Base-by-base conservation (phyloP, 23 tunicate genomes). In the Diplosoma virens region DNA sequence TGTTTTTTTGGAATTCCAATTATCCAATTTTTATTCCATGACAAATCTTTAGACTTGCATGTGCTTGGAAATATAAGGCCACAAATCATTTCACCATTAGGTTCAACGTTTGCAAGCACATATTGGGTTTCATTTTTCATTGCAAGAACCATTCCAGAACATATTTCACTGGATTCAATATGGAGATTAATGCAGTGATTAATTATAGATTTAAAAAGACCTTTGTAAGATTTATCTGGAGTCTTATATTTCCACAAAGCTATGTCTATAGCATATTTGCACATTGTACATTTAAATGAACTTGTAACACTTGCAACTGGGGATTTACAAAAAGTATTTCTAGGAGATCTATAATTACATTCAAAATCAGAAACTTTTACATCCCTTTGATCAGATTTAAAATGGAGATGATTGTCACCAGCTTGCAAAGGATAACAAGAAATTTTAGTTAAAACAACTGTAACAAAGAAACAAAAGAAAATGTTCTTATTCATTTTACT, bases 1-100 rank as follows among this genome's bases (percentile, higher is more conserved):
- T 26, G 47, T 24, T 36, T 55, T 18, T 36, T 41, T 11, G 97
- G 97, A 7, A 92, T 17, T 1, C 81, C 65, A 17, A 92, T 84
- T 33, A 47, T 41, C 97, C 97, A 92, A 1, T 86, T 70, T 32
- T 69, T 52, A 34, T 92, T 92, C 97, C 97, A 92, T 0, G 87
- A 60, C 14, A 92, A 58, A 67, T 81, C 87, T 0, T 53, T 56
- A 0, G 97, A 24, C 1, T 66, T 24, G 64, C 97, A 92, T 24
- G 73, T 67, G 0, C 76, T 31, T 0, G 97, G 97, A 47, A 85
- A 70, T 0, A 92, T 71, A 7, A 92, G 37, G 29, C 97, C 97
- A 71, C 97, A 92, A 25, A 92, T 45, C 71, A 85, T 58, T 25
- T 66, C 76, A 17, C 83, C 92, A 11, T 79, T 24, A 0, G 81